These are phyloP conservation scores for Alcis repandata DNA, from an alignment of 2,888 invertebrate species.

Conservation along the genomic window DNA sequence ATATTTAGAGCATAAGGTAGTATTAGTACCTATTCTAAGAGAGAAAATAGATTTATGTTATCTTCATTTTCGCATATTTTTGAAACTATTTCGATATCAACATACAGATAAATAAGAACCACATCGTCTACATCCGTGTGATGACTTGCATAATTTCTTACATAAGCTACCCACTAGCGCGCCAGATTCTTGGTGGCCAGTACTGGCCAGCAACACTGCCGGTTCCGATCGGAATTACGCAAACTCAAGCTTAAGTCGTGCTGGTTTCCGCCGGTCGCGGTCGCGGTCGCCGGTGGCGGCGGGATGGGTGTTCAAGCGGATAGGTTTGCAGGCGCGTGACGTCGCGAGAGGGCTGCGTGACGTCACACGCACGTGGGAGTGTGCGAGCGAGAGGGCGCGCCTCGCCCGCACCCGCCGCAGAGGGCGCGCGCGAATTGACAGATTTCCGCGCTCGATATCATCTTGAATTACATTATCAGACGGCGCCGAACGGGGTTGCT, in stretches of 20 bases:
- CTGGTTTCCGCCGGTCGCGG: constrained; percentile 17
- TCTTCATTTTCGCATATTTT: background rate
- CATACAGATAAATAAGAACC: background rate
- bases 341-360: constrained; percentile 64
- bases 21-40: too few species aligned
- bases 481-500: constrained; percentile 47
- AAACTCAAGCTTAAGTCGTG: constrained; percentile 12
- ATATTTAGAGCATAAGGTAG: too few species aligned
- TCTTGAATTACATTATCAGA: constrained; percentile 77
- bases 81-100: background rate
- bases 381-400: constrained; percentile 66
- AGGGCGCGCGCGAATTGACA: constrained; percentile 79
- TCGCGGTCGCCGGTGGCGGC: constrained; percentile 2
- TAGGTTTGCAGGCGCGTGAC: constrained; percentile 40
- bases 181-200: background rate
- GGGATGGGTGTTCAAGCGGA: constrained; percentile 25
- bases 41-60: background rate
- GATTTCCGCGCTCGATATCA: constrained; percentile 81
- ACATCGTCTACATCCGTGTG: constrained; percentile 7
- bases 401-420: constrained; percentile 55
- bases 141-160: constrained; percentile 10
- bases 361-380: constrained; percentile 82
- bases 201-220: background rate
- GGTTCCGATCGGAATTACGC: constrained; percentile 12
- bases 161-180: background rate